Evolutionary conservation across 2,113 vertebrate genomes (phyloP).

Genomic region (Tragelaphus buxtoni): DNA sequence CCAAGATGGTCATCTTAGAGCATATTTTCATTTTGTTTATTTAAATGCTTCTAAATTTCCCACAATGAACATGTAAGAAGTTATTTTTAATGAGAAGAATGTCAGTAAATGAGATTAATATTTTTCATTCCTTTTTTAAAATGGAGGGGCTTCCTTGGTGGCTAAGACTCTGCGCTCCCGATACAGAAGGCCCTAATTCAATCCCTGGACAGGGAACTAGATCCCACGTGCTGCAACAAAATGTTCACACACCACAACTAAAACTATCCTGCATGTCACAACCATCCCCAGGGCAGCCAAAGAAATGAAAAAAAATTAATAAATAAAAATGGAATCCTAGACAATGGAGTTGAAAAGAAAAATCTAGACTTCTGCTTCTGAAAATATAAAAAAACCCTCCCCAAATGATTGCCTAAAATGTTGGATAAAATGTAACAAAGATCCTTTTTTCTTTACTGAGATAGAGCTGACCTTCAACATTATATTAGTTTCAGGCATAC

Average conservation of each 20-base stretch:
- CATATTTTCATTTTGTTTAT: not conserved
- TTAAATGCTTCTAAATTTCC: not conserved
- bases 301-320: not conserved
- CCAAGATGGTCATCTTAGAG: not conserved
- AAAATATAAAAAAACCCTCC: not conserved
- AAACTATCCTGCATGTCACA: not conserved
- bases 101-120: not conserved
- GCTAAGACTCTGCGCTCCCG: not conserved
- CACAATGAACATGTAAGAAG: not conserved
- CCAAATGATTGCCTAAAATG: not conserved
- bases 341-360: not conserved
- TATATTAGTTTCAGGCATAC: not conserved
- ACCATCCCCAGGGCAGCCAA: not conserved
- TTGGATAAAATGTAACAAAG: not conserved
- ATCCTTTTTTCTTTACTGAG: not conserved
- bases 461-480: not conserved
- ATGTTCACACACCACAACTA: not conserved
- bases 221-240: not conserved
- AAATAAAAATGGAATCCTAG: not conserved
- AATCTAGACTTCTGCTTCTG: not conserved
- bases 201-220: not conserved
- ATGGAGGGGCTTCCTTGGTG: not conserved
- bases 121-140: not conserved
- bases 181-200: not conserved
- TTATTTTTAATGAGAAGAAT: not conserved